phyloP scores from a whole-genome alignment of 2,113 vertebrate species.

The Micromys minutus region DNA sequence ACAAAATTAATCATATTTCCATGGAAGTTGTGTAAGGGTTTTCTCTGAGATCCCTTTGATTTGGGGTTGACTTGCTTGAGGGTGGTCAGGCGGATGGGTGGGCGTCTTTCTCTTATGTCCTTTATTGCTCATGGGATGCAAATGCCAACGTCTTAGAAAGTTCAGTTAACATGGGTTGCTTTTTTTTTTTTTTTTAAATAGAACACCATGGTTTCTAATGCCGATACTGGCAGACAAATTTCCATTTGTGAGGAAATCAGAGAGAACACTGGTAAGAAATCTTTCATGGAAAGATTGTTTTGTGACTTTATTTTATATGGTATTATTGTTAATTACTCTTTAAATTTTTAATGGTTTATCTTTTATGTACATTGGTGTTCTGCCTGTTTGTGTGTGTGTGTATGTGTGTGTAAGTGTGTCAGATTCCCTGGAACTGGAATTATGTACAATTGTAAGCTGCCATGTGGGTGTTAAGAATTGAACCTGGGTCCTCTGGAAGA shows the following conservation, averaged over 20 bases:
- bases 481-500: too few species aligned
- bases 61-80: background rate
- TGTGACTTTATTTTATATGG: slow-evolving; percentile 20
- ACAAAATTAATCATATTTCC: background rate
- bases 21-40: background rate
- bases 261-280: slow-evolving; percentile 93
- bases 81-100: too few species aligned
- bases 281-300: slow-evolving; percentile 45
- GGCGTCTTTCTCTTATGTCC: background rate
- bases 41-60: background rate
- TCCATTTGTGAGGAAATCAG: slow-evolving; percentile 95
- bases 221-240: slow-evolving; percentile 94
- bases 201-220: slow-evolving; percentile 94
- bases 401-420: too few species aligned
- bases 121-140: slow-evolving; percentile 17
- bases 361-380: too few species aligned
- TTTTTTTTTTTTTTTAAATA: slow-evolving; percentile 71
- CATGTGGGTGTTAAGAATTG: too few species aligned
- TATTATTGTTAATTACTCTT: background rate
- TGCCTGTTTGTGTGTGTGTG: too few species aligned
- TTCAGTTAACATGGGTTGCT: background rate
- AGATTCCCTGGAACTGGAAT: too few species aligned
- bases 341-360: too few species aligned
- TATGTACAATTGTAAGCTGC: too few species aligned
- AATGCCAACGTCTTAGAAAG: background rate